These are phyloP conservation scores for Aphodius sticticus DNA, from an alignment of 2,888 invertebrate genomes.

Conservation along the genomic window DNA sequence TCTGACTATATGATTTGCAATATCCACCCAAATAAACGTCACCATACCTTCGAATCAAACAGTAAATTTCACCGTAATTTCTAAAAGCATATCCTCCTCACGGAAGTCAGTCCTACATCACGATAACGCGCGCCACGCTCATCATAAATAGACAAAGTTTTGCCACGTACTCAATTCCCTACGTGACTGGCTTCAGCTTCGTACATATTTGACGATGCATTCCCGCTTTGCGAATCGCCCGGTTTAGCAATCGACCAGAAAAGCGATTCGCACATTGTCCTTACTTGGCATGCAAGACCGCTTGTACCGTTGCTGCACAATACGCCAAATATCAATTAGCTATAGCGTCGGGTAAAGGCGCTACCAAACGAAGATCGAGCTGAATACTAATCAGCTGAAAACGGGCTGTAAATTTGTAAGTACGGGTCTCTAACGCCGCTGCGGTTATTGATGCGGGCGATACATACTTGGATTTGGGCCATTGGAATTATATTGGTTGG, in stretches of 20 bases:
- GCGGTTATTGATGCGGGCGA: neutral
- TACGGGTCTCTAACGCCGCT: neutral
- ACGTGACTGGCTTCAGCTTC: neutral
- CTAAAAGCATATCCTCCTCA: neutral
- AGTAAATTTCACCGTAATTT: neutral
- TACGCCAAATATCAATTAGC: neutral
- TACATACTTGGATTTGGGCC: neutral
- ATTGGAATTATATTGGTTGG: neutral
- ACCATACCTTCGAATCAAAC: neutral
- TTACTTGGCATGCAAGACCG: neutral
- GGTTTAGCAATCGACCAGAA: neutral
- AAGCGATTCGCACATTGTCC: neutral
- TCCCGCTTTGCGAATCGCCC: neutral
- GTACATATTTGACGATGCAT: neutral
- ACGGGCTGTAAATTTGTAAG: neutral
- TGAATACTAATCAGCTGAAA: neutral
- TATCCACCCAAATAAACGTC: neutral
- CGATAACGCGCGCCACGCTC: neutral
- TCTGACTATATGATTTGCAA: too few species aligned
- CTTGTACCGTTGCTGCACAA: neutral
- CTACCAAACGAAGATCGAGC: neutral
- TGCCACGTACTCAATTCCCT: neutral
- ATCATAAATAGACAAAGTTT: conserved; percentile 4
- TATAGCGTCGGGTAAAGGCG: neutral
- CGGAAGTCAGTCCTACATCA: neutral